phyloP scores from a whole-genome alignment of 2,797 vertebrate species.

The Streptopelia turtur region DNA sequence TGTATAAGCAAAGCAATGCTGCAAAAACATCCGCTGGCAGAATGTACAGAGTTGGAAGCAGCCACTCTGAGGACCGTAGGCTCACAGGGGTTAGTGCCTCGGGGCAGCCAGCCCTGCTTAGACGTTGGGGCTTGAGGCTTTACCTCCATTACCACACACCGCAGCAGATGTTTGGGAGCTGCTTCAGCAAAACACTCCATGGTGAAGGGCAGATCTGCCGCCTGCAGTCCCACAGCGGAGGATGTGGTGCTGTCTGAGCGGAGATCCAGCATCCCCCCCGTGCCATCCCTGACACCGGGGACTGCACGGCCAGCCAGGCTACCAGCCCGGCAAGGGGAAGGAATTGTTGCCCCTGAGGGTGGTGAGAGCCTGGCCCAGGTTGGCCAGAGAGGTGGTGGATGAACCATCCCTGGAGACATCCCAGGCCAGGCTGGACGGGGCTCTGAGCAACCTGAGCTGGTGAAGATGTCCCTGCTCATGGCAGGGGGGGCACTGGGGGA shows the following conservation, averaged over 20 bases:
- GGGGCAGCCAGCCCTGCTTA: not conserved
- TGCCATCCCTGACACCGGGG: not conserved
- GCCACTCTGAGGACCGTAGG: not conserved
- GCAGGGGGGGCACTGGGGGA: too few relatives aligned
- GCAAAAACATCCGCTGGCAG: not conserved
- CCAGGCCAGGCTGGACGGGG: not conserved
- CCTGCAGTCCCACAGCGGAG: accelerated
- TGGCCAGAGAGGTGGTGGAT: too few relatives aligned
- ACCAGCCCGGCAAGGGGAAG: not conserved
- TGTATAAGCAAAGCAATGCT: not conserved
- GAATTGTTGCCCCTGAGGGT: too few relatives aligned
- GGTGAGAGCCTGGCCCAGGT: too few relatives aligned
- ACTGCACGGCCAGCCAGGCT: accelerated
- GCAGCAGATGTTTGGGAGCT: accelerated
- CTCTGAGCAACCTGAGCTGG: too few relatives aligned
- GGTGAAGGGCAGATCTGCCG: not conserved
- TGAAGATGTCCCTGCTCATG: too few relatives aligned
- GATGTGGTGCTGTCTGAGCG: not conserved
- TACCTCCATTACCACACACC: accelerated
- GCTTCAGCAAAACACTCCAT: accelerated
- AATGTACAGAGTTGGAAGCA: not conserved
- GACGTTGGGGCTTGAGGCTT: accelerated
- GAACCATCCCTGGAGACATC: too few relatives aligned
- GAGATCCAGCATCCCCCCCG: not conserved
- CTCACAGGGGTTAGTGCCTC: not conserved